A percentile compares a stretch with the other conserved stretches of the same genome.
Evolutionary conservation across 2,113 vertebrate species (phyloP).

Genomic region (Kryptolebias marmoratus): DNA sequence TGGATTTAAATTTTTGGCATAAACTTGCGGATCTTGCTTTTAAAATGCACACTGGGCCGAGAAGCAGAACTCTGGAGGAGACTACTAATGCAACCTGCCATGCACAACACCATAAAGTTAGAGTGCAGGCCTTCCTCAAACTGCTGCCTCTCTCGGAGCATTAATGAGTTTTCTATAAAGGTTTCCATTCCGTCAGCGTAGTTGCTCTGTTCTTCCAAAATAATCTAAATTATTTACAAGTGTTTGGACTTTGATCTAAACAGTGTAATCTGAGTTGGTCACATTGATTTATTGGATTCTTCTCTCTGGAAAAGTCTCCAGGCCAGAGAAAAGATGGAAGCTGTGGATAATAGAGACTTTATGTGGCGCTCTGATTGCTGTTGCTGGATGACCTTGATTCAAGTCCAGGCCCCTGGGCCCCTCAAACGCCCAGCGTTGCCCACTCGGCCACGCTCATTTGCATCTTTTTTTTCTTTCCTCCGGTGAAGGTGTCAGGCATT

Average conservation of each 20-base stretch:
- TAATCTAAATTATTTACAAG: too few relatives aligned
- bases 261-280: slow-evolving; percentile 22
- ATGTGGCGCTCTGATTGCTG: slow-evolving; percentile 48
- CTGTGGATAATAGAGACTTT: slow-evolving; percentile 31
- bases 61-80: neutral
- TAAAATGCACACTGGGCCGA: too few relatives aligned
- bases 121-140: neutral
- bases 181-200: neutral
- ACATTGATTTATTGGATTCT: slow-evolving; percentile 5
- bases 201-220: neutral
- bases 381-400: slow-evolving; percentile 67
- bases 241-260: slow-evolving; percentile 15
- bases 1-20: neutral
- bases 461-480: slow-evolving; percentile 42
- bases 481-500: slow-evolving; percentile 61
- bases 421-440: slow-evolving; percentile 26
- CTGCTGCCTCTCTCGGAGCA: neutral
- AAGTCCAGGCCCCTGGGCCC: slow-evolving; percentile 41
- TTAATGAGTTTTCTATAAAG: neutral
- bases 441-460: slow-evolving; percentile 44
- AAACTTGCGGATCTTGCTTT: too few relatives aligned
- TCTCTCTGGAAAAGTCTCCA: slow-evolving; percentile 1
- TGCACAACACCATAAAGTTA: slow-evolving; percentile 29
- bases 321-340: neutral
- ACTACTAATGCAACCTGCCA: neutral